These are phyloP conservation scores for Diorhabda sublineata DNA, from an alignment of 1,140 invertebrate species.

Conservation along the genomic window DNA sequence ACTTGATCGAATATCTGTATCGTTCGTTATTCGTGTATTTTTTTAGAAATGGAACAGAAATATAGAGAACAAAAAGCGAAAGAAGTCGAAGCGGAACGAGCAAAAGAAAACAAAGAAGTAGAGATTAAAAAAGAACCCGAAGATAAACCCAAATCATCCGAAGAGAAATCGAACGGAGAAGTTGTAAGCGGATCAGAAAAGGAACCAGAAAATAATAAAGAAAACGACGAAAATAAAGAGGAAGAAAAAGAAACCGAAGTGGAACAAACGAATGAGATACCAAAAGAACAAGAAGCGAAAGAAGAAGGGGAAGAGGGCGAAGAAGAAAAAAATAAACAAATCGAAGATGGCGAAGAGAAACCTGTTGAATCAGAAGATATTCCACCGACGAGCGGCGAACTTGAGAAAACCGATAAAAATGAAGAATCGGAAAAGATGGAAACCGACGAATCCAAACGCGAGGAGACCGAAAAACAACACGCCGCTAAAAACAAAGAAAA, in stretches of 20 bases:
- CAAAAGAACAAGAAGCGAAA: conserved; percentile 34
- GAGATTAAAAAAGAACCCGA: conserved; percentile 28
- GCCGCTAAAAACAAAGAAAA: conserved; percentile 30
- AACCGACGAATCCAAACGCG: conserved; percentile 15
- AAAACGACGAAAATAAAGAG: conserved; percentile 32
- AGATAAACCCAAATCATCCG: conserved; percentile 20
- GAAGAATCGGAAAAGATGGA: conserved; percentile 27
- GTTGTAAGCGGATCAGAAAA: background rate
- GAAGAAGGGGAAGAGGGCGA: conserved; percentile 39
- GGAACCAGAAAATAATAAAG: conserved; percentile 22
- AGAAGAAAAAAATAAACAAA: conserved; percentile 30
- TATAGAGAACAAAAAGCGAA: conserved; percentile 45
- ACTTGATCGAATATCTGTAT: background rate
- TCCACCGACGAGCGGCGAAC: conserved; percentile 31
- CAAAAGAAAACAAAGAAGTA: conserved; percentile 40
- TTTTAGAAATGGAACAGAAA: conserved; percentile 48
- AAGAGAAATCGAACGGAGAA: conserved; percentile 44
- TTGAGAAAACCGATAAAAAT: conserved; percentile 20
- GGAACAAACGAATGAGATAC: conserved; percentile 38
- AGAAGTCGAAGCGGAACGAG: conserved; percentile 43
- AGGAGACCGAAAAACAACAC: conserved; percentile 6
- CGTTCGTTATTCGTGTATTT: conserved; percentile 10
- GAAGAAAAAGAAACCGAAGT: conserved; percentile 38
- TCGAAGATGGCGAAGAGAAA: conserved; percentile 42
- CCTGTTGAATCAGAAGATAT: conserved; percentile 31